phyloP scores from a whole-genome alignment of 2,797 vertebrate genomes.

The Salarias fasciatus region DNA sequence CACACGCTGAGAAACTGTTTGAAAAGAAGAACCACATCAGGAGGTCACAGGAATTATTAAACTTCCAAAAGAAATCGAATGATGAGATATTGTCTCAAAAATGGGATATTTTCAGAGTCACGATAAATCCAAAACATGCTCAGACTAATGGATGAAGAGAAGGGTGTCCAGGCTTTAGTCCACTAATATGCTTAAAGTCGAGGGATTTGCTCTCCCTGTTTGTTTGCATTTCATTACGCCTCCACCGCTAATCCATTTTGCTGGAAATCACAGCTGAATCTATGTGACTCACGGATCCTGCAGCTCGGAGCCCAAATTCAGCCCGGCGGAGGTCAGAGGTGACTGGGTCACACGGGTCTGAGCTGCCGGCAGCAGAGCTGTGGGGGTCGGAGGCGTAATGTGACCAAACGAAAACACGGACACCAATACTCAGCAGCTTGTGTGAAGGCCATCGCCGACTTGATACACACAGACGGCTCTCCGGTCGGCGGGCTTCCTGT shows the following conservation, averaged over 20 bases:
- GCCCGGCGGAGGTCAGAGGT: slow-evolving; percentile 55
- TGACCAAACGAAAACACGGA: slow-evolving; percentile 14
- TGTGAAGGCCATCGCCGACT: slow-evolving; percentile 3
- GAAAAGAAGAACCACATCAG: slow-evolving; percentile 1
- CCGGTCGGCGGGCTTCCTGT: too few relatives aligned
- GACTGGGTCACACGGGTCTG: slow-evolving; percentile 62
- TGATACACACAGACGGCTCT: background rate
- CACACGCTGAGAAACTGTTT: slow-evolving; percentile 18
- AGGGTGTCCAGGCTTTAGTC: slow-evolving; percentile 33
- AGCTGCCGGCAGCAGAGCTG: slow-evolving; percentile 21
- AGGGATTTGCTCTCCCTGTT: slow-evolving; percentile 56
- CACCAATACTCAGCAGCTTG: slow-evolving; percentile 8
- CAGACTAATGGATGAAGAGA: slow-evolving; percentile 21
- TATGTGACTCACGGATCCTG: slow-evolving; percentile 36
- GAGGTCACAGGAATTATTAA: slow-evolving; percentile 14
- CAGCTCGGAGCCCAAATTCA: slow-evolving; percentile 38
- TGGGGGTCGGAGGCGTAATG: slow-evolving; percentile 14
- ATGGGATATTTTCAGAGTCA: slow-evolving; percentile 9
- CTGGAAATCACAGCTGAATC: slow-evolving; percentile 39
- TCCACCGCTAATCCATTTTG: slow-evolving; percentile 57
- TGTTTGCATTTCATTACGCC: slow-evolving; percentile 63
- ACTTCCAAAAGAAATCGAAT: background rate
- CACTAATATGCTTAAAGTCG: slow-evolving; percentile 48
- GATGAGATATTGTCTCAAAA: slow-evolving; percentile 12
- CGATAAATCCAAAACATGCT: slow-evolving; percentile 29